A percentile compares a stretch with the other conserved stretches of the same genome.
These are phyloP conservation scores for Lepus townsendii DNA, from an alignment of 2,797 vertebrate species.

Conservation along the genomic window DNA sequence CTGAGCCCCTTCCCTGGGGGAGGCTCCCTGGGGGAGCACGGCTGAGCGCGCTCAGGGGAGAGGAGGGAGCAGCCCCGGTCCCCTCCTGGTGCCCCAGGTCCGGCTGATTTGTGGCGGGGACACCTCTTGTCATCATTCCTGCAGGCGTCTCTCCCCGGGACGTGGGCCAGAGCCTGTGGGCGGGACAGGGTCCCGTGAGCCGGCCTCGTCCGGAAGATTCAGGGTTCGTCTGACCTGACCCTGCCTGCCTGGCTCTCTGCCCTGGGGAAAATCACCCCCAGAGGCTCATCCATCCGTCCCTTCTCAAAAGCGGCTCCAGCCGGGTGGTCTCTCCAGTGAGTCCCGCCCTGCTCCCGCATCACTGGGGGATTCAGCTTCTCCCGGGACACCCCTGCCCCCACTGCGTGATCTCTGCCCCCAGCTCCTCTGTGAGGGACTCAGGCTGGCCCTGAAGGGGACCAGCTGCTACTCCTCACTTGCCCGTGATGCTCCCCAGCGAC, in stretches of 20 bases:
- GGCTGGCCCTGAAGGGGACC: background rate
- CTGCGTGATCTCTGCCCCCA: background rate
- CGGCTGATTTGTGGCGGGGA: background rate
- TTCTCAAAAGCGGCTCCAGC: background rate
- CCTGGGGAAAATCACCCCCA: background rate
- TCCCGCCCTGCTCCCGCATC: background rate
- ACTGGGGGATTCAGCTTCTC: too few relatives aligned
- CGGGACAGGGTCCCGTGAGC: background rate
- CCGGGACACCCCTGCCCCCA: too few relatives aligned
- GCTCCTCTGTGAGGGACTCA: too few relatives aligned
- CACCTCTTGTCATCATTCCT: background rate
- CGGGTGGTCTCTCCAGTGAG: background rate
- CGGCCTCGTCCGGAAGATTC: background rate
- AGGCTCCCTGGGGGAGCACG: fast-evolving
- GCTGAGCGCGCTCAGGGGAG: background rate
- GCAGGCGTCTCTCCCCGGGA: background rate
- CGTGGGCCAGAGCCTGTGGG: background rate
- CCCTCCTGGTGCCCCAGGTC: fast-evolving
- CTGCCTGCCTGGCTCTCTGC: background rate
- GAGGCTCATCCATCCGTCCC: background rate
- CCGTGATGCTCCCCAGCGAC: too few relatives aligned
- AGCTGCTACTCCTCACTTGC: background rate
- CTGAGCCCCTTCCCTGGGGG: too few relatives aligned
- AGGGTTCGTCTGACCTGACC: background rate
- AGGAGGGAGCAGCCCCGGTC: fast-evolving